Conservation (phyloP, 2,113 vertebrate species). For the Colinus virginianus region DNA sequence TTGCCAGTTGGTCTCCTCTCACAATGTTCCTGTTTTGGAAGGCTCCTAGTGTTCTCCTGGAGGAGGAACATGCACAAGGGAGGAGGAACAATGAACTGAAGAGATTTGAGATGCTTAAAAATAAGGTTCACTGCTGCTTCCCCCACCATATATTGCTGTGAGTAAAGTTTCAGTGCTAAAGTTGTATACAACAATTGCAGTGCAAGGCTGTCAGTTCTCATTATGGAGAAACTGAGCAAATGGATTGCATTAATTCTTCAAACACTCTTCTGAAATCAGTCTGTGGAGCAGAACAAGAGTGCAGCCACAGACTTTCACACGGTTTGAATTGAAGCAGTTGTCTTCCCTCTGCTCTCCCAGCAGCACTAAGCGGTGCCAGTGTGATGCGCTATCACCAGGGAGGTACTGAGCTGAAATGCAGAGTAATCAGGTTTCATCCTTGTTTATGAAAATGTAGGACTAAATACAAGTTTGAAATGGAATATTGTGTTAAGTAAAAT, state of each 20-base stretch:
- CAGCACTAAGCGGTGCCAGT: background rate
- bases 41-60: background rate
- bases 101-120: background rate
- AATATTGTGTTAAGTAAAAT: background rate
- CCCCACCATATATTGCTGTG: background rate
- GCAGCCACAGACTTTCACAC: background rate
- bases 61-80: background rate
- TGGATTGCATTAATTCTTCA: constrained; percentile 44
- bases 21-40: background rate
- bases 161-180: constrained; percentile 1
- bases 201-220: background rate
- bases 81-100: constrained; percentile 6
- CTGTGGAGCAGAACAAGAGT: background rate
- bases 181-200: background rate
- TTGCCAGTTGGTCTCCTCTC: background rate
- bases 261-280: constrained; percentile 1
- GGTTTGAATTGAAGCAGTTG: background rate
- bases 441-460: background rate
- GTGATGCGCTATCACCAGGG: background rate
- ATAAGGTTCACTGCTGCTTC: background rate
- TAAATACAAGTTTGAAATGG: background rate
- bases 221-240: constrained; percentile 12
- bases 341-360: background rate
- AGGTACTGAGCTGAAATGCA: background rate
- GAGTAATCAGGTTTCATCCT: accelerated